Percentiles rank a stretch among this genome's conserved stretches.
Conservation (phyloP, 2,888 invertebrate species). For the Dynastes hyllus region DNA sequence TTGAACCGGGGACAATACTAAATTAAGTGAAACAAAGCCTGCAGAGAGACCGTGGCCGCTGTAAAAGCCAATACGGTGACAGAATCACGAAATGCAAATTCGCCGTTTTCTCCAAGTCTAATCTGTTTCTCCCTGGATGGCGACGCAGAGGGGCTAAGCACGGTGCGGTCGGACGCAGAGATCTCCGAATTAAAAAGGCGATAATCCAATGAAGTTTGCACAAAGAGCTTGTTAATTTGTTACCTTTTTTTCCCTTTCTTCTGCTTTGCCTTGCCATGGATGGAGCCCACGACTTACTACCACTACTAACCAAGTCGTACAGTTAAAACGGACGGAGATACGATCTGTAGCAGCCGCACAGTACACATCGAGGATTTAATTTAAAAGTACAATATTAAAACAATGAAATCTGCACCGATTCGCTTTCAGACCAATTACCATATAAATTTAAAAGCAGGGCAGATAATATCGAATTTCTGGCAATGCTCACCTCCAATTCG, state of each 20-base stretch:
- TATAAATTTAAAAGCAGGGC: conserved; percentile 31
- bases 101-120: conserved; percentile 54
- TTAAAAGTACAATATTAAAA: conserved; percentile 49
- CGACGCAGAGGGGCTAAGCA: neutral
- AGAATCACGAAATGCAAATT: conserved; percentile 61
- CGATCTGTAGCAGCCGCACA: conserved; percentile 51
- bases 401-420: conserved; percentile 47
- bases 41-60: neutral
- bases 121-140: conserved; percentile 2
- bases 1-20: conserved; percentile 28
- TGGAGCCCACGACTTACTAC: conserved; percentile 56
- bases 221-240: conserved; percentile 62
- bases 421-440: conserved; percentile 37
- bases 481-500: neutral
- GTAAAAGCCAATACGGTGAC: conserved; percentile 36
- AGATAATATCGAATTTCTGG: conserved; percentile 26
- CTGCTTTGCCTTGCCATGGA: neutral
- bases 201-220: conserved; percentile 61
- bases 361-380: conserved; percentile 45
- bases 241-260: conserved; percentile 53
- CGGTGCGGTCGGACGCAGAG: conserved; percentile 42
- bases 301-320: neutral
- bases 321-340: conserved; percentile 47
- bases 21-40: conserved; percentile 51
- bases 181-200: conserved; percentile 60